Percentiles rank a stretch among this genome's conserved stretches.
Conservation (phyloP, 2,113 vertebrate species). For the Melanostigma gelatinosum region DNA sequence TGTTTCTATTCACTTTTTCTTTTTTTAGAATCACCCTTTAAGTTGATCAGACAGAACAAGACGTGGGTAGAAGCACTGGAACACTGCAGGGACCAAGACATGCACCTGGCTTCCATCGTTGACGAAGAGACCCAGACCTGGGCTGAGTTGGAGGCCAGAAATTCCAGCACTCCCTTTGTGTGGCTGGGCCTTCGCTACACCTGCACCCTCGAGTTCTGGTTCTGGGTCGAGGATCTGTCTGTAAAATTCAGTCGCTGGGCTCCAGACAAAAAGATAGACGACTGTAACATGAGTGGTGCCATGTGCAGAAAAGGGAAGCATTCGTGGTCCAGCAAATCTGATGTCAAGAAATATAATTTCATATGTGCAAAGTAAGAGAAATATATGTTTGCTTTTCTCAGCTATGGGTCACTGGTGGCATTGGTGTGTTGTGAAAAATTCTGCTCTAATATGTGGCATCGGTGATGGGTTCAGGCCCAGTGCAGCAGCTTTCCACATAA, state of each 20-base stretch:
- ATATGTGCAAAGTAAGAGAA: slow-evolving; percentile 22
- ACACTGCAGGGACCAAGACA: neutral
- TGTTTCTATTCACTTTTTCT: neutral
- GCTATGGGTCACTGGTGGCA: neutral
- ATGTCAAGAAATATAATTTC: neutral
- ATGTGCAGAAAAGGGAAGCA: neutral
- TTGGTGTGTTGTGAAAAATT: neutral
- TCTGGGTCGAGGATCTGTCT: neutral
- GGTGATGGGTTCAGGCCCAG: no score
- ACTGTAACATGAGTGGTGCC: slow-evolving; percentile 22
- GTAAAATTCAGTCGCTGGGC: neutral
- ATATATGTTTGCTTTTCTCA: neutral
- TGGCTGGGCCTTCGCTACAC: slow-evolving; percentile 39
- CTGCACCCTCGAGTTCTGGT: slow-evolving; percentile 35
- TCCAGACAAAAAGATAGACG: fast-evolving
- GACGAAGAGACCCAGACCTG: neutral
- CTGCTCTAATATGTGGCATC: no score
- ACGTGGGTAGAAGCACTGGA: slow-evolving; percentile 6
- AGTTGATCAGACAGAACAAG: neutral
- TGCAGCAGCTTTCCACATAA: no score
- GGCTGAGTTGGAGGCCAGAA: slow-evolving; percentile 21
- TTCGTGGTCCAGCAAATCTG: neutral
- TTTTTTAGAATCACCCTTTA: neutral
- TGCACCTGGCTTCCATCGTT: slow-evolving; percentile 31
- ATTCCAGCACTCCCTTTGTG: slow-evolving; percentile 2